Evolutionary conservation across 2,888 invertebrate species (phyloP).

Genomic region (Platycheirus rosarum): DNA sequence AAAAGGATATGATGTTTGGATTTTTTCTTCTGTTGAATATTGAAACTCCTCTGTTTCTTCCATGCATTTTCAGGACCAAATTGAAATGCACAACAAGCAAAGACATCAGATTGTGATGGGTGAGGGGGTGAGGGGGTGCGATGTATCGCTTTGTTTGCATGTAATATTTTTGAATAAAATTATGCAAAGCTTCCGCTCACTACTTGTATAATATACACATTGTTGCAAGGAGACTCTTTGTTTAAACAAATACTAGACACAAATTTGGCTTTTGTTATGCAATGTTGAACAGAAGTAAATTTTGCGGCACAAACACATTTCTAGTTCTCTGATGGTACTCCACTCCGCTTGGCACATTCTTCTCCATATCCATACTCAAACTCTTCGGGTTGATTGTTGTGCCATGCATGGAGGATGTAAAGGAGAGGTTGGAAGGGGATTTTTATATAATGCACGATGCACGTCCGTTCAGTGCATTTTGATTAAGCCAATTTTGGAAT

Average conservation of each 20-base stretch:
- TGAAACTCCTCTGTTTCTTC: slow-evolving; percentile 17
- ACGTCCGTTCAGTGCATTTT: slow-evolving; percentile 51
- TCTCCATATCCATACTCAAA: neutral
- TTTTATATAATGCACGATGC: slow-evolving; percentile 9
- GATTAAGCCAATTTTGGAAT: slow-evolving; percentile 63
- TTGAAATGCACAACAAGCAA: slow-evolving; percentile 65
- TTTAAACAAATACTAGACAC: slow-evolving; percentile 27
- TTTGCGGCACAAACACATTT: slow-evolving; percentile 36
- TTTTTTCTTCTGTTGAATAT: slow-evolving; percentile 38
- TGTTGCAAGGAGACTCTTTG: slow-evolving; percentile 10
- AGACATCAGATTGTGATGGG: neutral
- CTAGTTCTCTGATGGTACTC: neutral
- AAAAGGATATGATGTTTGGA: slow-evolving; percentile 58
- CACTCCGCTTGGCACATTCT: no score
- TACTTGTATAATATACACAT: slow-evolving; percentile 27
- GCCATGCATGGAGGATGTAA: slow-evolving; percentile 13
- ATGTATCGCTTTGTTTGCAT: slow-evolving; percentile 52
- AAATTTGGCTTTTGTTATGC: slow-evolving; percentile 29
- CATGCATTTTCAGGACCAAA: slow-evolving; percentile 38
- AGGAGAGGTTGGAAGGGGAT: slow-evolving; percentile 1
- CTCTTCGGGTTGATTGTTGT: no score
- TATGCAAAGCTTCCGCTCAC: slow-evolving; percentile 48
- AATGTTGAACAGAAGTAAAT: slow-evolving; percentile 45
- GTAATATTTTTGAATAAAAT: slow-evolving; percentile 47
- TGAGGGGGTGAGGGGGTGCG: neutral